A percentile compares a stretch with the other conserved stretches of the same genome.
Conservation (phyloP, 2,888 invertebrate species). For the Lasioglossum villosulum region DNA sequence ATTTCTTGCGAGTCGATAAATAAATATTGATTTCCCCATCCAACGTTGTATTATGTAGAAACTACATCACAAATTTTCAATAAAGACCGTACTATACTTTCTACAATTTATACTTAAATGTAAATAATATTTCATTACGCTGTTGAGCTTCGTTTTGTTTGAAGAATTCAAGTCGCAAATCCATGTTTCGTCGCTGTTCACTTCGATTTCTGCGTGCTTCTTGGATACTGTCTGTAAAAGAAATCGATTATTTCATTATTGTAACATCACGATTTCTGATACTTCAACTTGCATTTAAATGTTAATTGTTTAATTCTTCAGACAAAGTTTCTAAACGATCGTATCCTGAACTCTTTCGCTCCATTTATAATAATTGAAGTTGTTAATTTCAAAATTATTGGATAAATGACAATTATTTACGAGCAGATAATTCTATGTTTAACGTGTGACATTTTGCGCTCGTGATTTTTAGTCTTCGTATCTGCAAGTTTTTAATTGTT, state of each 20-base stretch:
- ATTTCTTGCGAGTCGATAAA: not conserved
- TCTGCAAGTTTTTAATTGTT: not conserved
- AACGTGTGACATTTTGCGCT: not conserved
- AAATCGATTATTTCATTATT: constrained; percentile 10
- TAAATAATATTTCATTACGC: constrained; percentile 78
- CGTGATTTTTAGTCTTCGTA: not conserved
- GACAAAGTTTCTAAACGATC: not conserved
- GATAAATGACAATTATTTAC: not conserved
- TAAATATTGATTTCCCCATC: not conserved
- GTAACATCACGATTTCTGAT: not conserved
- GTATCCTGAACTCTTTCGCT: not conserved
- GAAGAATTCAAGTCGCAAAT: constrained; percentile 85
- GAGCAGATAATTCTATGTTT: not conserved
- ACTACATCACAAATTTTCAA: not conserved
- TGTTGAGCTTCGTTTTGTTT: constrained; percentile 85
- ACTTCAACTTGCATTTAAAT: not conserved
- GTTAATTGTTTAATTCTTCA: not conserved
- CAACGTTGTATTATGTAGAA: not conserved
- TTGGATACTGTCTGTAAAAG: constrained; percentile 84
- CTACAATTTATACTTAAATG: not conserved
- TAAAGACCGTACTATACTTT: not conserved
- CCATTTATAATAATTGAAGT: not conserved
- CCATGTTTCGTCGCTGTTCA: constrained; percentile 77
- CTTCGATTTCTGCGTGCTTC: constrained; percentile 85
- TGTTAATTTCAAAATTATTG: not conserved